These are phyloP conservation scores for Oegoconia quadripuncta DNA, from an alignment of 2,888 invertebrate species.

Conservation along the genomic window DNA sequence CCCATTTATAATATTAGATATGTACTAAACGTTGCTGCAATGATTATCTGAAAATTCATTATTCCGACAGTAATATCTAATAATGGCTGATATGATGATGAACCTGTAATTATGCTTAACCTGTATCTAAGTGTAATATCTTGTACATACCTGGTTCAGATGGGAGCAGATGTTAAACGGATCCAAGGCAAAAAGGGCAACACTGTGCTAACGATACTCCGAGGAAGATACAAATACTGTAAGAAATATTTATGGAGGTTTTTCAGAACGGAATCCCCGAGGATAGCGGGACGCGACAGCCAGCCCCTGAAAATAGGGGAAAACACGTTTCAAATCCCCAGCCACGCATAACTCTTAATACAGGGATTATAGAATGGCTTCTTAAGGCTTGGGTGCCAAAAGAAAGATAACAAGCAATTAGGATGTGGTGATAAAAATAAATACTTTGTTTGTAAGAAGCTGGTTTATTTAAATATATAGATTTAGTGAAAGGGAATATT, in stretches of 20 bases:
- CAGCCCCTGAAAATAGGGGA: constrained; percentile 63
- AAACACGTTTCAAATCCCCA: constrained; percentile 71
- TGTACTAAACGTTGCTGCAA: too few species aligned
- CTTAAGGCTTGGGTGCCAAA: constrained; percentile 68
- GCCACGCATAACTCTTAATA: constrained; percentile 75
- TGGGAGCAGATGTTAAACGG: constrained; percentile 56
- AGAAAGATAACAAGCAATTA: constrained; percentile 73
- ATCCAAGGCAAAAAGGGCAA: constrained; percentile 56
- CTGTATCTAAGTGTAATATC: too few species aligned
- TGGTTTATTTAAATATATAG: too few species aligned
- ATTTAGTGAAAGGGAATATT: too few species aligned
- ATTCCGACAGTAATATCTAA: too few species aligned
- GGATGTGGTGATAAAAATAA: constrained; percentile 1
- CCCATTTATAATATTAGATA: too few species aligned
- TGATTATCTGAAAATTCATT: too few species aligned
- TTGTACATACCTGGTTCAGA: constrained; percentile 3
- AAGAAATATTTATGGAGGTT: constrained; percentile 79
- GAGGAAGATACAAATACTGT: constrained; percentile 76
- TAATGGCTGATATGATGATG: background rate
- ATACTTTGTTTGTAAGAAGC: too few species aligned
- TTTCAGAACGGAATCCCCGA: constrained; percentile 70
- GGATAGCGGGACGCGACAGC: constrained; percentile 57
- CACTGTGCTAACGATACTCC: constrained; percentile 74
- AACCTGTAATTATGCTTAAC: constrained; percentile 17
- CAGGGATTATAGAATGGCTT: constrained; percentile 72